Evolutionary conservation across 1,140 invertebrate species (phyloP), one percentile per base, ranked within the genome.

Genomic region (Stegodyphus dumicola): DNA sequence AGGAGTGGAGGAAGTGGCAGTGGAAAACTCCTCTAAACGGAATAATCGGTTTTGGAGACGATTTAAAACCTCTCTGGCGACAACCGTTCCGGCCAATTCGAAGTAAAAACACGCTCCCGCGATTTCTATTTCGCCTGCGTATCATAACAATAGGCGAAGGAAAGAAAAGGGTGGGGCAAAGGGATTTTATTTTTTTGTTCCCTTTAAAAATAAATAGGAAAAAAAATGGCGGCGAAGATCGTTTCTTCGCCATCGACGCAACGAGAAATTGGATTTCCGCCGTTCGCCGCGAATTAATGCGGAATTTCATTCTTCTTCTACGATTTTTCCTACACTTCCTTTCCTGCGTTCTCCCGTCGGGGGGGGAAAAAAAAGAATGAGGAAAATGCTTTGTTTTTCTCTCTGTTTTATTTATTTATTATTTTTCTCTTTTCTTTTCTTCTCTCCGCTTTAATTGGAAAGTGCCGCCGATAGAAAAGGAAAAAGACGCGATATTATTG

Each of bases 231-330:
- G 33, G 76, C n/a, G 18, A 79, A 77, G 77, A 79, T 79, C 65
- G 77, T 70, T 79, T 79, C 53, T 53, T 70, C 67, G 51, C 51
- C 56, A 79, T 70, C 52, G 66, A 70, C 15, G 77, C 52, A 17
- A 13, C 11, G 65, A 60, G 77, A 79, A 79, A 79, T 79, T 79
- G 77, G 67, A 79, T 79, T 79, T 79, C 49, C 18, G 67, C 65
- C 77, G 70, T 79, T 79, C 77, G 77, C 70, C 67, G 66, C 66
- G 77, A 70, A 79, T 79, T 79, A 79, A 79, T 79, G 66, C 67
- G 51, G 77, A 79, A 79, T 54, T 33, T 33, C 33, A 33, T 33
- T 33, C 33, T 33, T 33, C 33, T 33, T 10, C 60, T n/a, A 10
- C 60, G 60, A 64, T 10, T 10, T 11, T 64, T 33, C 33, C 33